These are phyloP conservation scores for Nannobrachium achirus DNA, from an alignment of 2,113 vertebrate genomes.

Conservation along the genomic window DNA sequence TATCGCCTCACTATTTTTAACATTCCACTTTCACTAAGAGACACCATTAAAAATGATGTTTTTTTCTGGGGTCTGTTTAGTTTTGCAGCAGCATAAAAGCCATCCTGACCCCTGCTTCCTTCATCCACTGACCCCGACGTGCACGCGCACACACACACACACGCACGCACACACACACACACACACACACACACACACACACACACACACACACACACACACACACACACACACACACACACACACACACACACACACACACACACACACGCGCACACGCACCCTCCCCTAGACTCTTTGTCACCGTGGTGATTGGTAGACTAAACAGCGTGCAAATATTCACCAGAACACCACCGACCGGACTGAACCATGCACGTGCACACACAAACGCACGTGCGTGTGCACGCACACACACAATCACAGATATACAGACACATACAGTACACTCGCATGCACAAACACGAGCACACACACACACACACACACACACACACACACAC, in stretches of 20 bases:
- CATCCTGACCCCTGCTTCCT: constrained; percentile 10
- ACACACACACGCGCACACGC: constrained; percentile 11
- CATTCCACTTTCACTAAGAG: too few relatives aligned
- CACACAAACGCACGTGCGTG: neutral
- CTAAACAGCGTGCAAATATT: constrained; percentile 89
- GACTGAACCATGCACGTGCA: neutral
- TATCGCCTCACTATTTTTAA: too few relatives aligned
- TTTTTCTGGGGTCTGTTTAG: too few relatives aligned
- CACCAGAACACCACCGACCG: constrained; percentile 70
- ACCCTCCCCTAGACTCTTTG: constrained; percentile 80
- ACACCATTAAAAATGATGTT: too few relatives aligned
- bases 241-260: constrained; percentile 20
- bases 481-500: neutral
- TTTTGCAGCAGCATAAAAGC: too few relatives aligned
- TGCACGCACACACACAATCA: neutral
- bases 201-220: neutral
- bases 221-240: constrained; percentile 36
- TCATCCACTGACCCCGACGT: constrained; percentile 43
- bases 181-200: neutral
- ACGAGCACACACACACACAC: neutral
- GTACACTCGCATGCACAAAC: neutral
- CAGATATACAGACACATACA: neutral
- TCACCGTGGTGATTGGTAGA: constrained; percentile 94
- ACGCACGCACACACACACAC: neutral
- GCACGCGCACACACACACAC: neutral